Evolutionary conservation across 2,113 vertebrate genomes (phyloP).

Genomic region (Balaeniceps rex): DNA sequence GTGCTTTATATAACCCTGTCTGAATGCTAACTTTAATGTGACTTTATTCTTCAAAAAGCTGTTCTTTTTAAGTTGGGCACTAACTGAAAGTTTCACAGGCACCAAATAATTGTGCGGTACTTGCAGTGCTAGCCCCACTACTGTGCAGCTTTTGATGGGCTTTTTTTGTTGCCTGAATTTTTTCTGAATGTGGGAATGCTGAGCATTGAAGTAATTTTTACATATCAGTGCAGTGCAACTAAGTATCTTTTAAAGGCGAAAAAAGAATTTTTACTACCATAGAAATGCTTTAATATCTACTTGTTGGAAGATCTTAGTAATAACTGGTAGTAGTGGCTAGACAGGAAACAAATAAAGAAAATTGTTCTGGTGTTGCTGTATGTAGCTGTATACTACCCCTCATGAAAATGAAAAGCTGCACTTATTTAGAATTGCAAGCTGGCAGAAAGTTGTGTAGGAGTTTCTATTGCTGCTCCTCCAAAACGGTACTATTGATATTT

Average conservation of each 20-base stretch:
- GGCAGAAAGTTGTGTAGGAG: constrained; percentile 22
- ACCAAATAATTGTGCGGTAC: not conserved
- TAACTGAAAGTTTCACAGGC: not conserved
- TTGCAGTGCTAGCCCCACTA: not conserved
- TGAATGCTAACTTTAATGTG: not conserved
- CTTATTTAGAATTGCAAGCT: not conserved
- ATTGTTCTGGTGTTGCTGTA: not conserved
- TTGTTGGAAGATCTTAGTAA: not conserved
- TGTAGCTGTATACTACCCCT: not conserved
- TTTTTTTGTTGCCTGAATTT: not conserved
- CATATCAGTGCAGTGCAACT: not conserved
- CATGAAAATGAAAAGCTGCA: not conserved
- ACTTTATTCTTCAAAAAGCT: not conserved
- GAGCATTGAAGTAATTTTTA: not conserved
- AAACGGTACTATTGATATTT: constrained; percentile 13
- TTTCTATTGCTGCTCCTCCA: not conserved
- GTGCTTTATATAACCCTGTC: not conserved
- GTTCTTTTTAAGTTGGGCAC: not conserved
- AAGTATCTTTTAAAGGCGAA: not conserved
- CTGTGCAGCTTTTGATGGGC: not conserved
- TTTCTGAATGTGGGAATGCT: not conserved
- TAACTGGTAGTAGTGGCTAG: not conserved
- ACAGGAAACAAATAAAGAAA: not conserved
- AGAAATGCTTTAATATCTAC: not conserved
- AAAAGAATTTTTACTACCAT: not conserved